Evolutionary conservation across 2,888 invertebrate species (phyloP).

Genomic region (Cylloceria caligata): DNA sequence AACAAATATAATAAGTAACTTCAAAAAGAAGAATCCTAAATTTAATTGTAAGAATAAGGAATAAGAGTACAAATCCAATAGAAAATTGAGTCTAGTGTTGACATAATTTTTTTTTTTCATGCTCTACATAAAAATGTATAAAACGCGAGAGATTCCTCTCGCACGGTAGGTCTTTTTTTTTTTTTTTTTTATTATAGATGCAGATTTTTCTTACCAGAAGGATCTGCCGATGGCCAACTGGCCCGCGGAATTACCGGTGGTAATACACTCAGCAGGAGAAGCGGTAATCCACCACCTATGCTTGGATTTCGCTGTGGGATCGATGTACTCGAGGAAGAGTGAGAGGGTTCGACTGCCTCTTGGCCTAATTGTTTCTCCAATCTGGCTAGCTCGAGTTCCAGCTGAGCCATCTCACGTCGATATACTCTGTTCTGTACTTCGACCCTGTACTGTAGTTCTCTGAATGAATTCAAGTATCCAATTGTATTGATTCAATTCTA

Average conservation of each 20-base stretch:
- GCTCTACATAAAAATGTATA: not conserved
- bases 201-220: constrained; percentile 78
- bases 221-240: constrained; percentile 91
- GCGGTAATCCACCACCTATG: constrained; percentile 89
- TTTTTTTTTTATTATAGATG: not conserved
- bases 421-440: constrained; percentile 97
- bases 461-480: constrained; percentile 56
- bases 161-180: constrained; percentile 35
- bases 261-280: constrained; percentile 89
- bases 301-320: constrained; percentile 88
- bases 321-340: constrained; percentile 87
- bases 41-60: not conserved
- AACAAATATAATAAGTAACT: not conserved
- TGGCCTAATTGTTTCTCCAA: constrained; percentile 89
- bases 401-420: constrained; percentile 91
- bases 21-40: not conserved
- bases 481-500: not conserved
- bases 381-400: constrained; percentile 92
- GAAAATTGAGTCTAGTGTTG: not conserved
- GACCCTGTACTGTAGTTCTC: constrained; percentile 93
- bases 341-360: constrained; percentile 85
- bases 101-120: not conserved
- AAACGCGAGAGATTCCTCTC: not conserved
- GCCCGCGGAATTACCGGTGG: constrained; percentile 92
- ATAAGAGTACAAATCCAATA: not conserved